phyloP scores from a whole-genome alignment of 1,140 invertebrate genomes.

The Coptotermes formosanus region DNA sequence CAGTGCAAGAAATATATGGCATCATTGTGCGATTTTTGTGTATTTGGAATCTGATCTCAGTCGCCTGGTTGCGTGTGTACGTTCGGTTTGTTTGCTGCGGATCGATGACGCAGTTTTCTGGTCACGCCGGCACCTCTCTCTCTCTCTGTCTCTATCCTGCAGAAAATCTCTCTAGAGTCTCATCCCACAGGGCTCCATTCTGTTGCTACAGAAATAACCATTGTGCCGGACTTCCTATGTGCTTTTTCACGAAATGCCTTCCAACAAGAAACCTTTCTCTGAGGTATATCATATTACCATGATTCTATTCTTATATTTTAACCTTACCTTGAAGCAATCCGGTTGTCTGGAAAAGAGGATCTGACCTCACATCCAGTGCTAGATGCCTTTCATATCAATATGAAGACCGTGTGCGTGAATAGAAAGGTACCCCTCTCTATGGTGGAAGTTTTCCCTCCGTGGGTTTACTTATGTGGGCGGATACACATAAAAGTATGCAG shows the following conservation, averaged over 20 bases:
- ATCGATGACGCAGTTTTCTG: slow-evolving; percentile 10
- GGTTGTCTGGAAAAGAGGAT: not conserved
- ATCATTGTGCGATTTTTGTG: not conserved
- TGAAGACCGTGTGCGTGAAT: not conserved
- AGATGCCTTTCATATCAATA: not conserved
- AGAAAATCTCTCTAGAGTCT: not conserved
- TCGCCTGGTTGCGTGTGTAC: not conserved
- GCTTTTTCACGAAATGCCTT: not conserved
- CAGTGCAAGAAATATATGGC: not conserved
- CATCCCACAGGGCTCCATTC: not conserved
- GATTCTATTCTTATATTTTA: not conserved
- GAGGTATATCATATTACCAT: not conserved
- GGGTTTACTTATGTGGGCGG: not conserved
- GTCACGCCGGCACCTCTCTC: not conserved
- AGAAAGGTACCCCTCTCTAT: not conserved
- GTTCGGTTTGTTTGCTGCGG: not conserved
- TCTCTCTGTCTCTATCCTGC: not conserved
- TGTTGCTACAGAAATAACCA: not conserved
- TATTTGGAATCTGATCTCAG: not conserved
- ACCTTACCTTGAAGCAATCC: not conserved
- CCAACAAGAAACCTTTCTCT: not conserved
- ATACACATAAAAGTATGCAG: too few relatives aligned
- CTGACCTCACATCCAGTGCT: not conserved
- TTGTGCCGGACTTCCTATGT: not conserved
- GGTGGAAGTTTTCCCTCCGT: not conserved